These are phyloP conservation scores for Eilema depressum DNA, from an alignment of 2,888 invertebrate species.

Conservation along the genomic window DNA sequence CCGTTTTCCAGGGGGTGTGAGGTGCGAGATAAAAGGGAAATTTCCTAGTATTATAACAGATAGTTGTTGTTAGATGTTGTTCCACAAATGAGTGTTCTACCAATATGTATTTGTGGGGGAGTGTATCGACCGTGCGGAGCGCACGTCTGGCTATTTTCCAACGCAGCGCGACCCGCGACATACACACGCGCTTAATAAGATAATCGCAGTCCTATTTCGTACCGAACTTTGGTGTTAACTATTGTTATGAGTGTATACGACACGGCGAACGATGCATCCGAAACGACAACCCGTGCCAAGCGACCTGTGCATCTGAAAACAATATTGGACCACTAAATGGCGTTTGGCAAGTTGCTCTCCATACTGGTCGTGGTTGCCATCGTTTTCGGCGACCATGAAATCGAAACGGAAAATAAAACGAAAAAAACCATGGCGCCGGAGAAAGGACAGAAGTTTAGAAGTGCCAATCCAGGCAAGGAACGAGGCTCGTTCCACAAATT, in stretches of 20 bases:
- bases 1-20: slow-evolving; percentile 38
- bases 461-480: slow-evolving; percentile 68
- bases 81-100: slow-evolving; percentile 40
- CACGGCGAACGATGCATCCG: slow-evolving; percentile 53
- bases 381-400: slow-evolving; percentile 72
- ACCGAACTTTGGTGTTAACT: slow-evolving; percentile 51
- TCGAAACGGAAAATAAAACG: slow-evolving; percentile 75
- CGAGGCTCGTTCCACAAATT: slow-evolving; percentile 72
- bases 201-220: slow-evolving; percentile 58
- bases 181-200: slow-evolving; percentile 58
- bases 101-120: slow-evolving; percentile 42
- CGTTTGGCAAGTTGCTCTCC: slow-evolving; percentile 69
- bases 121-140: slow-evolving; percentile 67
- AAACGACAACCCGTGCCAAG: slow-evolving; percentile 62
- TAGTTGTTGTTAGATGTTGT: slow-evolving; percentile 34
- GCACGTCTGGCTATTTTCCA: slow-evolving; percentile 68
- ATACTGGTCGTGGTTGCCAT: slow-evolving; percentile 68
- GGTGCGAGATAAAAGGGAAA: slow-evolving; percentile 38
- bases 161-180: slow-evolving; percentile 53
- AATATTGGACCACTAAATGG: slow-evolving; percentile 73
- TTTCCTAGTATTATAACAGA: slow-evolving; percentile 33
- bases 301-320: slow-evolving; percentile 64
- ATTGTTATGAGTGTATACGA: slow-evolving; percentile 74
- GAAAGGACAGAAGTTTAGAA: slow-evolving; percentile 71
- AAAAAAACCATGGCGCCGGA: slow-evolving; percentile 81